Base-by-base conservation (phyloP, 1,140 invertebrate species). In the Branchinecta lindahli region DNA sequence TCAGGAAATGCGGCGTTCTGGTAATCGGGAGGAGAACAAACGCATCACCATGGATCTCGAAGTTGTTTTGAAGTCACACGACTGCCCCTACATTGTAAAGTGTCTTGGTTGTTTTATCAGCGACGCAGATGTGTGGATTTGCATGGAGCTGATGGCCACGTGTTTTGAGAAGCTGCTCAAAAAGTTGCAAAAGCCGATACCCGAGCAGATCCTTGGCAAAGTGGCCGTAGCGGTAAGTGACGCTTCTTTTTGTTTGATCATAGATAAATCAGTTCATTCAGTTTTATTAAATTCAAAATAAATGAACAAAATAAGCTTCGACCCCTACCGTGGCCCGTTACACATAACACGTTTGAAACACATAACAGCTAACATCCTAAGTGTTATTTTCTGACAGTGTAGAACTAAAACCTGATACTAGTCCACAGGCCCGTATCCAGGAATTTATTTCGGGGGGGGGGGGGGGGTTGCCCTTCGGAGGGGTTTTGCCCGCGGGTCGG, bases 71-170 rank as follows among this genome's bases (percentile, higher is more conserved):
- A 70, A 74, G 47, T 94, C 91, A 72, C 94, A 94, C 75, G 94
- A 92, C 75, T 98, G 95, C 80, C 88, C 87, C 0, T 94, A 95
- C 77, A 99, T 97, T 66, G 96, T 99, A 4, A 92, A 96, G 76
- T 99, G 97, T 83, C 94, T 93, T 80, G 96, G 96, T 12, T 95
- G 94, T 67, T 86, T 98, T 75, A 96, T 98, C 75, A 87, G 90
- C 66, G 91, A 94, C 80, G 92, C 91, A 15, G 94, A 97, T 81
- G 95, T 98, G 45, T 98, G 95, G 95, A 98, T 99, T 76, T 98
- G 95, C 78, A 99, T 99, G 96, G 96, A 99, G 81, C 86, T 98
- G 10, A 99, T 99, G 96, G 91, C 95, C 74, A 96, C 91, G 73
- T 97, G 94, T 78, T 83, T 98, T 72, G 96, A 99, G 76, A 98